phyloP scores from a whole-genome alignment of 2,888 invertebrate species.

The Apocheima hispidaria region DNA sequence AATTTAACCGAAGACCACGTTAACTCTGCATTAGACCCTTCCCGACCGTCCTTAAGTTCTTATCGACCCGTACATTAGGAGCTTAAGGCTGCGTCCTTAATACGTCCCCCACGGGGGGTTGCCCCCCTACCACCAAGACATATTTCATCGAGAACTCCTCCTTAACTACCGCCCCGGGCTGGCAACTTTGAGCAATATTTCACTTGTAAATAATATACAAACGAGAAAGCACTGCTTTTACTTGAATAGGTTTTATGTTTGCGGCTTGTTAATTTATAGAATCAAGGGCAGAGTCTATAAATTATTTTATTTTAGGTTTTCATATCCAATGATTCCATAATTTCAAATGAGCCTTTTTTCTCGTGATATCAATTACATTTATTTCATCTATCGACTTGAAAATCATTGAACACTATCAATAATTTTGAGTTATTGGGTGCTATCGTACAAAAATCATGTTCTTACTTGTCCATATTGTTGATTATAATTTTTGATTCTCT shows the following conservation, averaged over 20 bases:
- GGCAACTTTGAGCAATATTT: slow-evolving; percentile 79
- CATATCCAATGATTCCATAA: neutral
- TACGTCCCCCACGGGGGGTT: slow-evolving; percentile 48
- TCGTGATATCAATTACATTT: too few relatives aligned
- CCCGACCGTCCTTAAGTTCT: slow-evolving; percentile 72
- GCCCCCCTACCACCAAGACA: slow-evolving; percentile 74
- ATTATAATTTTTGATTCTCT: too few relatives aligned
- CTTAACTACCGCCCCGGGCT: slow-evolving; percentile 71
- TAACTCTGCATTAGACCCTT: slow-evolving; percentile 38
- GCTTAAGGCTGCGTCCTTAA: slow-evolving; percentile 80
- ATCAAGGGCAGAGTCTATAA: slow-evolving; percentile 1
- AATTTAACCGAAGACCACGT: slow-evolving; percentile 35
- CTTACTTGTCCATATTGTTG: too few relatives aligned
- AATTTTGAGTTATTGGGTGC: too few relatives aligned
- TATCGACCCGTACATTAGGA: slow-evolving; percentile 67
- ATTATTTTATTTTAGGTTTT: neutral
- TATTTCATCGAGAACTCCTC: slow-evolving; percentile 83
- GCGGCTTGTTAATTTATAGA: slow-evolving; percentile 1
- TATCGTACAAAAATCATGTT: too few relatives aligned
- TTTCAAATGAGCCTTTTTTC: neutral
- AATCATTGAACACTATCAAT: too few relatives aligned
- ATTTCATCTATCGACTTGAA: too few relatives aligned
- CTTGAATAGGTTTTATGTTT: slow-evolving; percentile 20
- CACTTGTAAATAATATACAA: slow-evolving; percentile 77
- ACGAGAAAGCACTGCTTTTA: slow-evolving; percentile 58